Evolutionary conservation across 2,888 invertebrate genomes (phyloP).

Genomic region (Podotricha telesiphe): DNA sequence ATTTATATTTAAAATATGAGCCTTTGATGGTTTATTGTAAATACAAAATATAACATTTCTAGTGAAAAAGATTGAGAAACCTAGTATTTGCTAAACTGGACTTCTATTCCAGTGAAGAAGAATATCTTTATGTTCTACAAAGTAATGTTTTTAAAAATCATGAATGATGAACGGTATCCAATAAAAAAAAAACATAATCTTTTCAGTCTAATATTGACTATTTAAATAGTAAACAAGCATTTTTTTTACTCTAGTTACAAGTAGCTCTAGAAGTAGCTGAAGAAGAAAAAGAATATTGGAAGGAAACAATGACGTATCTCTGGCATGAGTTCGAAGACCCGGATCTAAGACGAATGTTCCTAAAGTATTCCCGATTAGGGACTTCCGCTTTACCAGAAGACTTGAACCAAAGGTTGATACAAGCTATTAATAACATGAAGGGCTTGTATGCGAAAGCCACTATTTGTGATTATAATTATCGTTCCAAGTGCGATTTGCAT

Average conservation of each 20-base stretch:
- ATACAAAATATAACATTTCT: too few species aligned
- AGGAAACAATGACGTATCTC: conserved; percentile 86
- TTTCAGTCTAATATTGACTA: too few species aligned
- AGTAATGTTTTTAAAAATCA: too few species aligned
- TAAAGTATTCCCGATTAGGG: conserved; percentile 87
- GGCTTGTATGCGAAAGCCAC: conserved; percentile 90
- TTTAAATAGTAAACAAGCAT: too few species aligned
- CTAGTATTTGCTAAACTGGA: too few species aligned
- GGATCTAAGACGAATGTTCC: conserved; percentile 89
- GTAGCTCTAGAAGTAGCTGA: conserved; percentile 70
- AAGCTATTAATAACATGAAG: conserved; percentile 88
- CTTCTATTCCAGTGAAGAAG: too few species aligned
- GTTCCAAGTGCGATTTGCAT: conserved; percentile 86
- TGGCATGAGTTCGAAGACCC: conserved; percentile 89
- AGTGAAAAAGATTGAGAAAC: too few species aligned
- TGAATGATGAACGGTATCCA: too few species aligned
- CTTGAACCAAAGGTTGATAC: conserved; percentile 84
- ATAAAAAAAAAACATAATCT: too few species aligned
- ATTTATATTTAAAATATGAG: too few species aligned
- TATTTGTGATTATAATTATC: conserved; percentile 87
- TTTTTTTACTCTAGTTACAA: conserved; percentile 60
- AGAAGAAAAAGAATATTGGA: conserved; percentile 86
- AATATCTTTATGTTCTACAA: too few species aligned
- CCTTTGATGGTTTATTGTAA: too few species aligned
- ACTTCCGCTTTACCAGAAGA: conserved; percentile 89